phyloP scores from a whole-genome alignment of 2,888 invertebrate species.

The Nemoura dubitans region DNA sequence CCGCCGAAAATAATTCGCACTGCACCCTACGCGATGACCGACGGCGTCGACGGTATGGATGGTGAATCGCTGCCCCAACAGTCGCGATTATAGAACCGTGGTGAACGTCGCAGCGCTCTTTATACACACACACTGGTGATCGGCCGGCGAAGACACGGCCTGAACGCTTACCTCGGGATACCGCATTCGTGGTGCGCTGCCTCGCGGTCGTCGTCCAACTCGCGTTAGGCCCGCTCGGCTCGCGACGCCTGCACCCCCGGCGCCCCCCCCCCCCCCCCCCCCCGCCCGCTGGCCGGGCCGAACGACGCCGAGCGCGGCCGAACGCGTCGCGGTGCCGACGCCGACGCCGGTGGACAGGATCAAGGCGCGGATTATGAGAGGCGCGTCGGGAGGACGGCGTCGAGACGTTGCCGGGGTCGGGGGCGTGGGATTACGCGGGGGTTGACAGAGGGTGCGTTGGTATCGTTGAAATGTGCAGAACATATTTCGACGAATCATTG shows the following conservation, averaged over 20 bases:
- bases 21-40: not conserved
- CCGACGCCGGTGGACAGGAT: not conserved
- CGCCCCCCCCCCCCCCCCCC: not conserved
- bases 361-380: not conserved
- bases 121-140: not conserved
- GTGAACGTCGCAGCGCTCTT: too few relatives aligned
- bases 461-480: too few relatives aligned
- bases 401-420: too few relatives aligned
- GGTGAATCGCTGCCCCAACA: not conserved
- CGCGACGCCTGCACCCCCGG: conserved; percentile 12
- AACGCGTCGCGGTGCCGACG: not conserved
- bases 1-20: not conserved
- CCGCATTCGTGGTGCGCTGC: not conserved
- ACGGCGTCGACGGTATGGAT: not conserved
- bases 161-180: not conserved
- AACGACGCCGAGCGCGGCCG: not conserved
- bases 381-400: not conserved
- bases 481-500: too few relatives aligned
- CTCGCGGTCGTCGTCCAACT: not conserved
- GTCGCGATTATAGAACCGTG: too few relatives aligned
- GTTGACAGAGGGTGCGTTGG: too few relatives aligned
- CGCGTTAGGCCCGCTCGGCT: conserved; percentile 2
- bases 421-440: too few relatives aligned
- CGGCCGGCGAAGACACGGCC: not conserved
- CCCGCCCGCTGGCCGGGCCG: not conserved